Conservation (phyloP, 2,888 invertebrate species). For the Catocala sponsa region DNA sequence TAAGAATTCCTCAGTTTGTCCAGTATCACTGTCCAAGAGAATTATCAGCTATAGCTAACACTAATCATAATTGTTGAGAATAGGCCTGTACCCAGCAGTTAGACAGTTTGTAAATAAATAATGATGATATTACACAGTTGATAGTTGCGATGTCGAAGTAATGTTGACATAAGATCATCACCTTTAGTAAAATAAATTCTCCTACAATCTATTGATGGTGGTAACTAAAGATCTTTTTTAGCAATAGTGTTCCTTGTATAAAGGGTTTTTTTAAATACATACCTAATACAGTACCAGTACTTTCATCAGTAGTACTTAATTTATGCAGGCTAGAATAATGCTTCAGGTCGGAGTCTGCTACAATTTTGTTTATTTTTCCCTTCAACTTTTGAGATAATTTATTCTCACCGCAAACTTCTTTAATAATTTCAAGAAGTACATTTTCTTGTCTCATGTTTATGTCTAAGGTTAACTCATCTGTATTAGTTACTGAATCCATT, state of each 20-base stretch:
- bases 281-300: slow-evolving; percentile 79
- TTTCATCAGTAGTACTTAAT: slow-evolving; percentile 76
- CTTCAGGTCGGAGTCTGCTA: slow-evolving; percentile 76
- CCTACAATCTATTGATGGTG: not conserved
- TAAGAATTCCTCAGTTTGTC: too few species aligned
- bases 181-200: too few species aligned
- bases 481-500: slow-evolving; percentile 74
- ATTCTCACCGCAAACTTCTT: slow-evolving; percentile 70
- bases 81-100: too few species aligned
- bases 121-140: too few species aligned
- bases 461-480: slow-evolving; percentile 60
- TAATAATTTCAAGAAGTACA: slow-evolving; percentile 73
- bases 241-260: not conserved
- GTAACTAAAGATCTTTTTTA: not conserved
- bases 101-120: too few species aligned
- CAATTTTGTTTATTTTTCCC: slow-evolving; percentile 76
- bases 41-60: too few species aligned
- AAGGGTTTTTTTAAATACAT: slow-evolving; percentile 21
- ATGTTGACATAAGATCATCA: too few species aligned
- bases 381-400: slow-evolving; percentile 66
- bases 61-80: too few species aligned
- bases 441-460: slow-evolving; percentile 70
- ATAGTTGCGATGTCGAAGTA: too few species aligned
- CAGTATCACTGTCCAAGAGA: too few species aligned
- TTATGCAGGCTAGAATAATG: slow-evolving; percentile 79